Conservation (phyloP, 2,113 vertebrate genomes). For the Coryphaenoides rupestris region DNA sequence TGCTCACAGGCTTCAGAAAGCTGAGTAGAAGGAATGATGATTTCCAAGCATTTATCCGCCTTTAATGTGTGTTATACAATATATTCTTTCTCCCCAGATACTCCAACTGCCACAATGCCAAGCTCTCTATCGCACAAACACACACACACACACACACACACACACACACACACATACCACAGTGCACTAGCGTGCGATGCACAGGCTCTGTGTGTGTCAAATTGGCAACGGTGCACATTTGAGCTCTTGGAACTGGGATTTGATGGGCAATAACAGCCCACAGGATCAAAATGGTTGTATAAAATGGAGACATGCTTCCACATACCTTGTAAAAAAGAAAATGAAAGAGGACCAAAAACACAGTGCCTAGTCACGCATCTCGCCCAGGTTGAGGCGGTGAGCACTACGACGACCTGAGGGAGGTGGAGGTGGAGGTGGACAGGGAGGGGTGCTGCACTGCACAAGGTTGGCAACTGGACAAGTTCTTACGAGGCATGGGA, state of each 20-base stretch:
- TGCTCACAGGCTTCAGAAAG: no score
- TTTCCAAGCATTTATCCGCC: no score
- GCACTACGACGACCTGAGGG: constrained; percentile 37
- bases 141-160: constrained; percentile 31
- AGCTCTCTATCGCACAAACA: constrained; percentile 21
- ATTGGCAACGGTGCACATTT: constrained; percentile 40
- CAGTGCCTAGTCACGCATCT: constrained; percentile 67
- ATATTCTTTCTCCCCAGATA: constrained; percentile 5
- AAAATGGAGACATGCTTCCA: constrained; percentile 66
- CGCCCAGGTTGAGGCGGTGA: constrained; percentile 48
- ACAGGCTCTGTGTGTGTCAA: constrained; percentile 39
- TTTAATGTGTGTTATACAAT: neutral
- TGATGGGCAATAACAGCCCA: constrained; percentile 61
- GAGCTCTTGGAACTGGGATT: constrained; percentile 51
- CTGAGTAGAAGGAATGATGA: no score
- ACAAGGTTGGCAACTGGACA: constrained; percentile 27
- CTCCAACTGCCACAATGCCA: constrained; percentile 6
- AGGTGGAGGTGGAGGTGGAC: constrained; percentile 11
- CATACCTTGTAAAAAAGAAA: constrained; percentile 69
- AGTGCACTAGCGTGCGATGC: constrained; percentile 51
- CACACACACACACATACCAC: constrained; percentile 37
- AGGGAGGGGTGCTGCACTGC: constrained; percentile 4
- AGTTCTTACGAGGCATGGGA: constrained; percentile 22
- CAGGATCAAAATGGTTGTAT: constrained; percentile 58
- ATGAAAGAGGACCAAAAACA: constrained; percentile 42